A percentile compares a stretch with the other conserved stretches of the same genome.
Evolutionary conservation across 2,113 vertebrate genomes (phyloP).

Genomic region (Cyprinodon variegatus): DNA sequence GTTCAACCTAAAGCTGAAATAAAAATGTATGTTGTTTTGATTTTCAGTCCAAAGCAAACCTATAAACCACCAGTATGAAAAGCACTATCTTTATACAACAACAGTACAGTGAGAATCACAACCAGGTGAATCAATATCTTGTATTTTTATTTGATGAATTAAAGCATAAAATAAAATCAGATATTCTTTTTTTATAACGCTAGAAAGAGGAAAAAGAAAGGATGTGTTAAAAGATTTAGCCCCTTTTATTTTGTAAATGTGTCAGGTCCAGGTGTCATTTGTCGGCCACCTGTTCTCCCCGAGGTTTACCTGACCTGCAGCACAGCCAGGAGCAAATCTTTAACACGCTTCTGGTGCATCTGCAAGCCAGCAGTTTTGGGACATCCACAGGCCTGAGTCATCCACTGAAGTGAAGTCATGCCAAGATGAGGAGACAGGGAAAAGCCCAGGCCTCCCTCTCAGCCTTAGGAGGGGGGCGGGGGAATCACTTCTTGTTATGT

Average conservation of each 20-base stretch:
- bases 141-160: no score
- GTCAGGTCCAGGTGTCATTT: background rate
- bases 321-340: conserved; percentile 1
- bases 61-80: no score
- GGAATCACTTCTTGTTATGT: conserved; percentile 50
- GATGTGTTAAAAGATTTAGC: background rate
- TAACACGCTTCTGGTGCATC: conserved; percentile 15
- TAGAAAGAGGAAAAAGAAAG: no score
- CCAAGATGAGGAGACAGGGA: conserved; percentile 49
- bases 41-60: no score
- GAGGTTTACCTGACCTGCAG: conserved; percentile 1
- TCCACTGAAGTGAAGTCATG: conserved; percentile 27
- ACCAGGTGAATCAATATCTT: no score
- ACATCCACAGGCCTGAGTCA: conserved; percentile 55
- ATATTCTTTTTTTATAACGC: no score
- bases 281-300: background rate
- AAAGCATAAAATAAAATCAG: no score
- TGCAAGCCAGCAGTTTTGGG: conserved; percentile 21
- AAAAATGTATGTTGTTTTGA: no score
- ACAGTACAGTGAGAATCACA: no score
- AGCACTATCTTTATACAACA: no score
- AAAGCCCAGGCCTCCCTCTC: conserved; percentile 45
- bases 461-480: conserved; percentile 3
- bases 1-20: no score
- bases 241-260: background rate